Evolutionary conservation across 2,113 vertebrate species (phyloP).

Genomic region (Carassius carassius): DNA sequence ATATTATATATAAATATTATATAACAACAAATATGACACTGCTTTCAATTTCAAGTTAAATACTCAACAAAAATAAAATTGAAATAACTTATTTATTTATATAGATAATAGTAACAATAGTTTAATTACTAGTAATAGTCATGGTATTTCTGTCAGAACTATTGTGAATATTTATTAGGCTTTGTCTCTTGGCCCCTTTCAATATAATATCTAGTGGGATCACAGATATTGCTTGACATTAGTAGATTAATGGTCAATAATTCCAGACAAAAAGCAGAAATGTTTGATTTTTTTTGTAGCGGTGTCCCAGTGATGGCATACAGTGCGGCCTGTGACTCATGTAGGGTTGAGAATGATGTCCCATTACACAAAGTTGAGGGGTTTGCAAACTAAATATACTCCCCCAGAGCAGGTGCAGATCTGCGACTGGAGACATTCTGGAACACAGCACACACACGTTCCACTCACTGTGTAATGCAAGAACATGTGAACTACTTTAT

Average conservation of each 20-base stretch:
- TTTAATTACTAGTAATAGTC: not conserved
- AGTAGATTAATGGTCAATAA: not conserved
- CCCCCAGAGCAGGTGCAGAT: slow-evolving; percentile 32
- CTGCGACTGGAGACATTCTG: not conserved
- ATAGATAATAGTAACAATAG: not conserved
- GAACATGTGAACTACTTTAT: slow-evolving; percentile 46
- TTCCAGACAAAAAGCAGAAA: not conserved
- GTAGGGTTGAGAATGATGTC: slow-evolving; percentile 11
- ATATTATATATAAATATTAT: no score
- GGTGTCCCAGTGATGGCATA: slow-evolving; percentile 34
- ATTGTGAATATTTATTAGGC: not conserved
- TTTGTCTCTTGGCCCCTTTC: not conserved
- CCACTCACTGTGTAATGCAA: not conserved
- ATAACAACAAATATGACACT: not conserved
- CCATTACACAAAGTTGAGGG: slow-evolving; percentile 20
- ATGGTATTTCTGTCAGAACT: not conserved
- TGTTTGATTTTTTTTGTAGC: slow-evolving; percentile 5
- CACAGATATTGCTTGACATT: not conserved
- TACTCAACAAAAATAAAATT: not conserved
- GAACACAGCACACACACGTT: not conserved
- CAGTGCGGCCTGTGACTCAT: slow-evolving; percentile 6
- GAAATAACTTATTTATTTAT: not conserved
- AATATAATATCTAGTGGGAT: not conserved
- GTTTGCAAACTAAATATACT: slow-evolving; percentile 38
- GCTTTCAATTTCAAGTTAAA: not conserved